Conservation (phyloP, 2,888 invertebrate genomes). For the Andrena bucephala region DNA sequence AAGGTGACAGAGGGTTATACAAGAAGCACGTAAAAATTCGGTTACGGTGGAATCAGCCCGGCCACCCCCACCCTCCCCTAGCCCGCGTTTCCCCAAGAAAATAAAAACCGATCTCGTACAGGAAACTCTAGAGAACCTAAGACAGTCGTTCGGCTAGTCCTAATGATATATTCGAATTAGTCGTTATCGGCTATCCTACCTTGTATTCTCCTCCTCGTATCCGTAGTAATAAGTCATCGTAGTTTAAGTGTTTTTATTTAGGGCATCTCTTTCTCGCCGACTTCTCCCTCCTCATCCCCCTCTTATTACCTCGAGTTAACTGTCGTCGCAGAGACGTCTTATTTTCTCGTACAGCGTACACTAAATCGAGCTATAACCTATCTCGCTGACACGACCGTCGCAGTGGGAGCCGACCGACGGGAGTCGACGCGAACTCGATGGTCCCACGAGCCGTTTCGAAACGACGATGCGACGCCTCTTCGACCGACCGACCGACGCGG, state of each 20-base stretch:
- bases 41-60: conserved; percentile 24
- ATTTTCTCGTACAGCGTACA: conserved; percentile 57
- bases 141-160: conserved; percentile 81
- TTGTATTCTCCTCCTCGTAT: conserved; percentile 54
- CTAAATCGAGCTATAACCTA: conserved; percentile 71
- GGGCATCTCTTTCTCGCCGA: conserved; percentile 48
- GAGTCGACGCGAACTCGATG: conserved; percentile 46
- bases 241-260: conserved; percentile 68
- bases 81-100: conserved; percentile 50
- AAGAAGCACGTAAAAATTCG: conserved; percentile 43
- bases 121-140: conserved; percentile 70
- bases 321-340: conserved; percentile 52
- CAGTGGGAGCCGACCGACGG: conserved; percentile 50
- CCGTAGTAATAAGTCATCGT: conserved; percentile 71
- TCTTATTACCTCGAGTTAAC: conserved; percentile 59
- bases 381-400: conserved; percentile 54
- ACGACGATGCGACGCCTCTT: neutral
- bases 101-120: conserved; percentile 56
- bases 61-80: conserved; percentile 16
- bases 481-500: neutral
- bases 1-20: conserved; percentile 18
- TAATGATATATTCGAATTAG: conserved; percentile 82
- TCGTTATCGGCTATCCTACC: conserved; percentile 77
- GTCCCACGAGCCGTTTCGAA: conserved; percentile 39
- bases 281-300: neutral